These are phyloP conservation scores for Varroa destructor DNA, from an alignment of 1,140 invertebrate genomes.

Conservation along the genomic window DNA sequence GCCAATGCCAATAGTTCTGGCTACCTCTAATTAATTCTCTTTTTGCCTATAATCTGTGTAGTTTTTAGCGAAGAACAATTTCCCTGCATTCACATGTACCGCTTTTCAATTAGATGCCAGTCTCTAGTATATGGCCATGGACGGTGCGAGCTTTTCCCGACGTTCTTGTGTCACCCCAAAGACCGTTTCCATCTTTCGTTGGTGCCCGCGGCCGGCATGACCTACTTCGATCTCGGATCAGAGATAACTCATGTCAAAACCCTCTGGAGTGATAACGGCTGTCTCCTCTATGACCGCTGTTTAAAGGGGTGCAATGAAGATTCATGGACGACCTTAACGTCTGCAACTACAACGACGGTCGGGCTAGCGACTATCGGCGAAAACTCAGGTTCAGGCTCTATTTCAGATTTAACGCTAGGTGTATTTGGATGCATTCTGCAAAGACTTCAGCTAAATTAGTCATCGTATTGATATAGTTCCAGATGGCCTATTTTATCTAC, in stretches of 20 bases:
- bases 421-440: too few relatives aligned
- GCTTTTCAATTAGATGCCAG: not conserved
- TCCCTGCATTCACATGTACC: not conserved
- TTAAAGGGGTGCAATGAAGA: constrained; percentile 8
- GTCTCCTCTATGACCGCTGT: not conserved
- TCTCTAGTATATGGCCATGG: not conserved
- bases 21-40: too few relatives aligned
- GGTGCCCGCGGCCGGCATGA: not conserved
- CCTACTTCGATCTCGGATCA: not conserved
- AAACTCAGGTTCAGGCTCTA: not conserved
- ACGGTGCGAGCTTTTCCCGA: constrained; percentile 1
- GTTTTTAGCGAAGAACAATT: too few relatives aligned
- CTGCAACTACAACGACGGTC: not conserved
- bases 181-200: constrained; percentile 23
- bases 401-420: too few relatives aligned
- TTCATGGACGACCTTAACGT: not conserved
- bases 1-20: too few relatives aligned
- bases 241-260: not conserved
- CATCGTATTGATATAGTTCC: too few relatives aligned
- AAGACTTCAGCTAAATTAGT: too few relatives aligned
- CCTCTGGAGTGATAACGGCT: not conserved
- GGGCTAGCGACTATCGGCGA: not conserved
- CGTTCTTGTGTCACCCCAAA: constrained; percentile 1
- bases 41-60: too few relatives aligned
- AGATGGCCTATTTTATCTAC: too few relatives aligned